Evolutionary conservation across 2,888 invertebrate species (phyloP).

Genomic region (Meandrusa payeni): DNA sequence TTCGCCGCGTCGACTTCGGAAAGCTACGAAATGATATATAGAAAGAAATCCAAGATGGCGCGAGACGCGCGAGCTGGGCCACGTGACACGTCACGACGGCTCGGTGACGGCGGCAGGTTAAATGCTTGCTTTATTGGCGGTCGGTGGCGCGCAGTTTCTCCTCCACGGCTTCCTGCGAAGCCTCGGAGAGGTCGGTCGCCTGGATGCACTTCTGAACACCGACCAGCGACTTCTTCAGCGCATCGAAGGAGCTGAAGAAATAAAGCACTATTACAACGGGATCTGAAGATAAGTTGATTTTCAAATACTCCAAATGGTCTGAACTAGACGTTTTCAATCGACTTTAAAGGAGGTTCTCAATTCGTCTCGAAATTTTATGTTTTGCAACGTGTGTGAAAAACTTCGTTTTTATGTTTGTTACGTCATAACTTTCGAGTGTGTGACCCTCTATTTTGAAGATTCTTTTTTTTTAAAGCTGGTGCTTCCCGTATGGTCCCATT

Average conservation of each 20-base stretch:
- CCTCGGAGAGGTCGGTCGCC: conserved; percentile 97
- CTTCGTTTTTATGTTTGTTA: too few relatives aligned
- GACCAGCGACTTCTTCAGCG: conserved; percentile 97
- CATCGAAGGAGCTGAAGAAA: conserved; percentile 93
- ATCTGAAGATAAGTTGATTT: too few relatives aligned
- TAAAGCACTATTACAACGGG: neutral
- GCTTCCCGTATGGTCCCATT: too few relatives aligned
- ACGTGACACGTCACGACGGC: conserved; percentile 2
- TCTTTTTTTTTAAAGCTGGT: too few relatives aligned
- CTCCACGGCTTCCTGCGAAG: conserved; percentile 95
- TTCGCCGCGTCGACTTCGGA: conserved; percentile 33
- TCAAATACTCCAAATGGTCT: too few relatives aligned
- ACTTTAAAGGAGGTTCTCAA: too few relatives aligned
- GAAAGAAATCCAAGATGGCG: conserved; percentile 38
- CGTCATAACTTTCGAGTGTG: too few relatives aligned
- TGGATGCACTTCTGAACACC: conserved; percentile 99
- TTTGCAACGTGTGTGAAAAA: too few relatives aligned
- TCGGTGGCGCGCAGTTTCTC: conserved; percentile 96
- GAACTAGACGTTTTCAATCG: too few relatives aligned
- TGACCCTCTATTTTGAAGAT: too few relatives aligned
- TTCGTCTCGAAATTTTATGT: too few relatives aligned
- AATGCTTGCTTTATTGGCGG: conserved; percentile 86
- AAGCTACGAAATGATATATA: conserved; percentile 44
- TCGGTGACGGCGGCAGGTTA: conserved; percentile 43
- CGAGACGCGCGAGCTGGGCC: conserved; percentile 25